Evolutionary conservation across 2,888 invertebrate species (phyloP).

Genomic region (Galerucella nymphaeae): DNA sequence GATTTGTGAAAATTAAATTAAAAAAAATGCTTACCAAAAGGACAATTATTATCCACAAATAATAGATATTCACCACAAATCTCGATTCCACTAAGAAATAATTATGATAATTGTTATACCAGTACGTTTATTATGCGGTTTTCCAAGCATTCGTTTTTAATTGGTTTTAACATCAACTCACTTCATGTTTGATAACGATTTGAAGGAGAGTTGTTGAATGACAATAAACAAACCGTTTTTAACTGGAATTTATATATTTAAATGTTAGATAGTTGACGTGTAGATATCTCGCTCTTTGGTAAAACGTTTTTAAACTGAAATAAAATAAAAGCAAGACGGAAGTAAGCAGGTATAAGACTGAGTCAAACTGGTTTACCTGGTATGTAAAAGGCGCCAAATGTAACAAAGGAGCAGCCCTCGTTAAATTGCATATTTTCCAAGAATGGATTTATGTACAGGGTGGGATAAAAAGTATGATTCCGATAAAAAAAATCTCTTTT

Average conservation of each 20-base stretch:
- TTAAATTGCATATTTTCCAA: background rate
- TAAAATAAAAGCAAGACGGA: background rate
- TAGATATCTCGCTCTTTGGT: background rate
- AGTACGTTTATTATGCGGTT: background rate
- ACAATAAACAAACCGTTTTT: background rate
- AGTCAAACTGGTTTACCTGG: conserved; percentile 4
- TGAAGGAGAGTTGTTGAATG: background rate
- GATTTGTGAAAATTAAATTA: background rate
- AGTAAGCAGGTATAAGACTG: background rate
- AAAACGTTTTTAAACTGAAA: background rate
- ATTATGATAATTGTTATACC: background rate
- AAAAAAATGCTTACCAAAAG: background rate
- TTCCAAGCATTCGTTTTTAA: background rate
- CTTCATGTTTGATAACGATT: conserved; percentile 4
- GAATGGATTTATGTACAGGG: conserved; percentile 1
- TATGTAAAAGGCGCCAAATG: conserved; percentile 1
- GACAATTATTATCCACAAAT: background rate
- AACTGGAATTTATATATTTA: background rate
- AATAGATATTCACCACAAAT: background rate
- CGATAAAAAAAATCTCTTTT: too few relatives aligned
- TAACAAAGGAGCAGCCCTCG: background rate
- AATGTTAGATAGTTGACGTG: background rate
- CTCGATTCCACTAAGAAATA: too few relatives aligned
- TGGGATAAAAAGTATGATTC: background rate
- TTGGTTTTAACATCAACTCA: background rate